Evolutionary conservation across 1,140 invertebrate genomes (phyloP).

Genomic region (Danaus melanippus): DNA sequence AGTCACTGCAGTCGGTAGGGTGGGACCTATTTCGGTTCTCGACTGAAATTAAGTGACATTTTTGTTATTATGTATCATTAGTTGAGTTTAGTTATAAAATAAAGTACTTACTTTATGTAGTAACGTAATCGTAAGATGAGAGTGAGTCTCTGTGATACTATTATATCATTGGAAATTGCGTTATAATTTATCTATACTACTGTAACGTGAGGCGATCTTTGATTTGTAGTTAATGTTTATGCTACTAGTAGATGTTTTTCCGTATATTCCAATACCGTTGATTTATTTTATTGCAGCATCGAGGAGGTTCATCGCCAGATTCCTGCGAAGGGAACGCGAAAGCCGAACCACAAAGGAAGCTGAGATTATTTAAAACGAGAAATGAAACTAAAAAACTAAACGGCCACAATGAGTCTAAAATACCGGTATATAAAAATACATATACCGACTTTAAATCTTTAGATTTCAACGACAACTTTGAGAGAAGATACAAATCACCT

Average conservation of each 20-base stretch:
- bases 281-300: slow-evolving; percentile 35
- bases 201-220: neutral
- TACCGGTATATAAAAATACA: slow-evolving; percentile 37
- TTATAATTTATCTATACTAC: too few relatives aligned
- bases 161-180: too few relatives aligned
- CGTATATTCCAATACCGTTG: neutral
- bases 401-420: slow-evolving; percentile 40
- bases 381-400: slow-evolving; percentile 76
- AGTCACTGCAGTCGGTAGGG: too few relatives aligned
- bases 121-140: too few relatives aligned
- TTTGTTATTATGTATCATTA: too few relatives aligned
- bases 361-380: slow-evolving; percentile 81
- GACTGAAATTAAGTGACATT: too few relatives aligned
- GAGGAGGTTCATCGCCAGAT: slow-evolving; percentile 72
- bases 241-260: neutral
- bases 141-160: too few relatives aligned
- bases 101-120: too few relatives aligned
- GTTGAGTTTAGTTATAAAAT: too few relatives aligned
- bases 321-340: slow-evolving; percentile 68
- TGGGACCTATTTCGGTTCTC: too few relatives aligned
- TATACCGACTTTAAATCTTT: slow-evolving; percentile 55
- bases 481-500: slow-evolving; percentile 58
- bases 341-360: slow-evolving; percentile 72
- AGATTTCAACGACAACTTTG: slow-evolving; percentile 56
- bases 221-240: neutral